Base-by-base conservation (phyloP, 1,140 invertebrate genomes). In the Nixonia krombeini region DNA sequence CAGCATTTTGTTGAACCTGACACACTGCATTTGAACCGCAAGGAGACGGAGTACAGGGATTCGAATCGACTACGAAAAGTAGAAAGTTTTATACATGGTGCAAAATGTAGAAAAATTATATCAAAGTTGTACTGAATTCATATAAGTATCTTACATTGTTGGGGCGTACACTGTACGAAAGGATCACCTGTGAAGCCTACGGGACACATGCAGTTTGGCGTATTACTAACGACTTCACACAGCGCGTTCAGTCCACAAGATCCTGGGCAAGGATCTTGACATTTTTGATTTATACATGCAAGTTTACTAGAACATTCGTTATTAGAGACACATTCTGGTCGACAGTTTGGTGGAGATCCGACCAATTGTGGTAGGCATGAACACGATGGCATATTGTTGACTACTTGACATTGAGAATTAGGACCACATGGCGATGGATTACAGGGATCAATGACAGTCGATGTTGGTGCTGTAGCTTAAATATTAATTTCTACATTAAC, bases 1-100 rank as follows among this genome's bases (percentile, higher is more conserved):
- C 89, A 55, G 90, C 91, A 53, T 89, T 88, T 35, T 89, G 88
- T 67, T 89, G 86, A 28, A 89, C 84, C 69, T 89, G 87, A 81
- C 94, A 96, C 74, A 91, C 86, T 8, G 93, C 91, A 82, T 94
- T 93, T 8, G 90, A 88, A 38, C 94, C 94, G 78, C 94, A 96
- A 17, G 93, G 93, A 21, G 91, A 90, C 18, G 92, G 91, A 37
- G 89, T 81, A 75, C 93, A 94, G 31, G 92, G 89, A 81, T 78
- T 88, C 87, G 52, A 85, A 47, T 9, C 13, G 9, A 29, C 9
- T 16, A 26, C 4, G 15, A 12, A 23, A 13, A 2, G 1, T 42
- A 12, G 13, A 18, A 23, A 42, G 9, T 29, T n/a, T n/a, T n/a
- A n/a, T n/a, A n/a, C n/a, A n/a, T n/a, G n/a, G n/a, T 26, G 0